Base-by-base conservation (phyloP, 2,113 vertebrate species). In the Halcyon malimbica region DNA sequence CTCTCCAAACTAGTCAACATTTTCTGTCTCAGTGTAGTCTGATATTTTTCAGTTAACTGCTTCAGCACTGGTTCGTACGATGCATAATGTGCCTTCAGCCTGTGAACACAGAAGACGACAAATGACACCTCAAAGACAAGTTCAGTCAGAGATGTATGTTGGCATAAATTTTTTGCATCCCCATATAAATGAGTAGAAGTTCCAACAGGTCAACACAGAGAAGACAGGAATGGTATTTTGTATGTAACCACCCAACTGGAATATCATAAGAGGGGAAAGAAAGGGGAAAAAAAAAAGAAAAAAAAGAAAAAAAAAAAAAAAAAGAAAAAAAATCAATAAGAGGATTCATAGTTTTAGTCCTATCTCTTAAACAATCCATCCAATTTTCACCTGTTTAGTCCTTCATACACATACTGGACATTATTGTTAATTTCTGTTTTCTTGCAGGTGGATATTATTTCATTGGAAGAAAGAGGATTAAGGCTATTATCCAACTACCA, bases 31-130 rank as follows among this genome's bases (percentile, higher is more conserved):
- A 99, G 62, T 24, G 96, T 88, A n/a, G 94, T 71, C 28, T 99
- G 97, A 68, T 99, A 99, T 92, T 99, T 99, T 46, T 99, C 99
- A 75, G 97, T 98, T 91, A 99, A 89, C 69, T 98, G 94, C 87
- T 96, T 98, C 33, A 99, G 75, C 29, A 97, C 90, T 21, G 98
- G 98, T 73, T 99, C 98, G 48, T 98, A 98, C 9, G 97, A 98
- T 60, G 97, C 97, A 94, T 99, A 99, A 97, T 99, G 98, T 54
- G 95, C 84, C 95, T 98, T 99, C 69, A 99, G 97, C 79, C 98
- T 98, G 80, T 9, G 46, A 97, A 96, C 37, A 97, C 10, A 79
- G 63, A 97, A 80, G 86, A 90, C 11, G 24, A 26, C 24, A 95
- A 87, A 74, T 8, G 5, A 71, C 56, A 82, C 42, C 87, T 91